Evolutionary conservation across 1,140 invertebrate genomes (phyloP), one percentile per base, ranked within the genome.

Genomic region (Bombus haemorrhoidalis): DNA sequence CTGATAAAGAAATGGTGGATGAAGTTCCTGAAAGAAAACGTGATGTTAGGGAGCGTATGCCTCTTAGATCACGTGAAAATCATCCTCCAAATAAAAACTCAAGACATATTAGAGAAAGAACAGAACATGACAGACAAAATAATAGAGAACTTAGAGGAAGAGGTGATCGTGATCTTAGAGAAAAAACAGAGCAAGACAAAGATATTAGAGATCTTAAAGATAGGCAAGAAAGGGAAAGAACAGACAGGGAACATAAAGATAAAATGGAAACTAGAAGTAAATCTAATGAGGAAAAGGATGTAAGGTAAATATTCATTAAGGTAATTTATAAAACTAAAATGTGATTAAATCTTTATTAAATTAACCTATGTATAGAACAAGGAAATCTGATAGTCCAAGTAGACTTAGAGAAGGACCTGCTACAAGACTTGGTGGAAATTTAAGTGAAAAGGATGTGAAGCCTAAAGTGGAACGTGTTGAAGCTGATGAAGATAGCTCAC

Each of bases 1-100:
- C 94, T 3, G 94, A 95, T 66, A 95, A 95, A 82, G 95, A 95
- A 73, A 91, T 95, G 87, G 93, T 88, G 8, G 94, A 95, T 82
- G 94, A 95, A 76, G 92, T 93, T 37, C 80, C 93, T 41, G 91
- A 93, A n/a, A 90, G 93, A 76, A 92, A 93, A 41, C 87, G 91
- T 43, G 93, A 94, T 86, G 68, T 94, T 1, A 89, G 89, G 59
- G 92, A 94, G 3, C 86, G 94, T 72, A 95, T 94, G 92, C 92
- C 95, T 10, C 86, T 95, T 32, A 91, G 91, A 79, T 95, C 95
- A 18, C 91, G 94, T 37, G 95, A 95, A 87, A 95, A 95, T 90
- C 94, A 95, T 88, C 93, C 93, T 37, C 89, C 92, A 32, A 93
- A 90, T 32, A 95, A 94, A 88, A 91, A 81, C 73, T 90, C 91